Base-by-base conservation (phyloP, 2,888 invertebrate species). In the Melieria crassipennis region DNA sequence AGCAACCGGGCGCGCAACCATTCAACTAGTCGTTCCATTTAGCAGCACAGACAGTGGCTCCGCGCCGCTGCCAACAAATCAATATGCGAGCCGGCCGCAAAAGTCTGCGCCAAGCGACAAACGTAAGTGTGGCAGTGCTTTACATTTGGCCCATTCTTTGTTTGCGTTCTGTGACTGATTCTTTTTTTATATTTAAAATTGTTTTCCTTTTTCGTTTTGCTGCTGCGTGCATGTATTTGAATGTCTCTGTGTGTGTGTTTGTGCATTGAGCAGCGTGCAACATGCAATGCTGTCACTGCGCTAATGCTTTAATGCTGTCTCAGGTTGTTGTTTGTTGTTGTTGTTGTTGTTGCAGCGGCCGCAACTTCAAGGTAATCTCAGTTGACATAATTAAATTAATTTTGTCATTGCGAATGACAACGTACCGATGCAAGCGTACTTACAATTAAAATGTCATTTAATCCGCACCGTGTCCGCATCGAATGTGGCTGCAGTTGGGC, bases 311-410 rank as follows among this genome's bases (percentile, higher is more conserved):
- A 60, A 67, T 58, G 43, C 57, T n/a, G n/a, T 65, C 62, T 66
- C 13, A 63, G 71, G 42, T 46, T 61, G 57, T 43, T 72, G 65
- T n/a, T n/a, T n/a, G n/a, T 60, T 66, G 57, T 46, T 55, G 65
- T 16, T 72, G 65, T 46, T 65, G 61, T 48, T 57, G 61, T 69
- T 69, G 52, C 64, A 30, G 13, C 52, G 43, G 43, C 55, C 9
- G 46, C 57, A 48, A 78, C 81, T 82, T 76, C 83, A 82, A 83
- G 82, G 81, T 83, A 82, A 83, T 81, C 83, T 82, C 80, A 78
- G 82, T 83, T 83, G 83, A 84, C 83, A 83, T 83, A 82, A 83
- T 83, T 83, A 84, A 83, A 83, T 83, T 83, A 84, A 83, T 83
- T 84, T 84, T 82, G 77, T 76, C 76, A 77, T 77, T 77, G 76